Conservation (phyloP, 2,888 invertebrate species). For the Sphaerophoria rueppellii region DNA sequence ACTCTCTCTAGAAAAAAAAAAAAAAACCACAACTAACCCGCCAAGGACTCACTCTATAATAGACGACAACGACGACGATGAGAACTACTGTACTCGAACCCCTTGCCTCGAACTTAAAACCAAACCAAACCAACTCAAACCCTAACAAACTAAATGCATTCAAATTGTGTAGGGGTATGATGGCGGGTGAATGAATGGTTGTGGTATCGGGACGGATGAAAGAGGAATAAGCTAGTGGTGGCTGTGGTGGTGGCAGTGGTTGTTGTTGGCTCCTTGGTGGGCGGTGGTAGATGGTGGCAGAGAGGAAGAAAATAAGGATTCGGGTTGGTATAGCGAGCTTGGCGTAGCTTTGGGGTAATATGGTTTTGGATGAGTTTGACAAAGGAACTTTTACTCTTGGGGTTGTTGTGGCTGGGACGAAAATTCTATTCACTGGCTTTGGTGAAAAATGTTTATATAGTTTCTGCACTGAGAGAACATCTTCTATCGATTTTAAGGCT, state of each 20-base stretch:
- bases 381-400: conserved; percentile 74
- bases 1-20: conserved; percentile 19
- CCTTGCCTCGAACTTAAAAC: conserved; percentile 24
- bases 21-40: conserved; percentile 72
- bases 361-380: conserved; percentile 73
- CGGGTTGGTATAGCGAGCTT: conserved; percentile 13
- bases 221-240: conserved; percentile 22
- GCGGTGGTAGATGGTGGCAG: neutral
- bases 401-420: conserved; percentile 67
- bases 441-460: conserved; percentile 12
- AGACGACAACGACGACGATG: conserved; percentile 40
- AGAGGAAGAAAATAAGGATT: conserved; percentile 5
- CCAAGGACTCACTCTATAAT: conserved; percentile 63
- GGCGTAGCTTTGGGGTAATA: conserved; percentile 68
- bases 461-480: conserved; percentile 13
- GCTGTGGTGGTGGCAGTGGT: conserved; percentile 34
- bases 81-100: conserved; percentile 37
- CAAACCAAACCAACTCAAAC: conserved; percentile 32
- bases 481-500: too few species aligned
- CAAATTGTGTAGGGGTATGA: conserved; percentile 49
- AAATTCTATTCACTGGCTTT: conserved; percentile 61
- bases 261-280: conserved; percentile 33
- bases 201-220: neutral
- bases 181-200: neutral
- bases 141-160: conserved; percentile 68